A percentile compares a stretch with the other conserved stretches of the same genome.
Conservation (phyloP, 2,113 vertebrate species). For the Rhegmatorhina hoffmannsi region DNA sequence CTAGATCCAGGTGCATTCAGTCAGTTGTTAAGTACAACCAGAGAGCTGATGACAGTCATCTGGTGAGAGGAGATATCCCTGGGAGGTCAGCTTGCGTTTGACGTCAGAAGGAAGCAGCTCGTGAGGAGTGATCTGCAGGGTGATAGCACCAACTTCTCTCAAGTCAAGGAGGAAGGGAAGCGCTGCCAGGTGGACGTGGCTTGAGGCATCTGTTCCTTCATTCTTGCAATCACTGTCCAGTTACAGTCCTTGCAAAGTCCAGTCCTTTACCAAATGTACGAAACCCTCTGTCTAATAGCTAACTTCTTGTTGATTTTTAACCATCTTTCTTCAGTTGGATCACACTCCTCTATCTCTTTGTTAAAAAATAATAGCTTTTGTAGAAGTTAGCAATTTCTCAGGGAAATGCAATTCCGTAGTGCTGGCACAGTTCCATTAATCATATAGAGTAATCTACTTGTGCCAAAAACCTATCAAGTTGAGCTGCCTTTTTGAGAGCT, state of each 20-base stretch:
- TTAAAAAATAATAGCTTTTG: conserved; percentile 61
- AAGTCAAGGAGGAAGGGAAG: neutral
- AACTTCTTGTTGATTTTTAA: conserved; percentile 24
- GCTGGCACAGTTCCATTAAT: conserved; percentile 52
- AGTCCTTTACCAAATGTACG: neutral
- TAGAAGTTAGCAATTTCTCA: conserved; percentile 46
- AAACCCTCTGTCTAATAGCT: neutral
- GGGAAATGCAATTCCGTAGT: conserved; percentile 34
- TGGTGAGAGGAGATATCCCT: neutral
- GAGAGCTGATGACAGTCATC: neutral
- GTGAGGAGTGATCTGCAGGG: neutral
- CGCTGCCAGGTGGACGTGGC: conserved; percentile 17
- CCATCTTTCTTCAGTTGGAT: neutral
- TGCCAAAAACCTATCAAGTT: conserved; percentile 69
- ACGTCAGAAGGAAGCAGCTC: conserved; percentile 19
- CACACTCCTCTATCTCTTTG: neutral
- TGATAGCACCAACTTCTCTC: neutral
- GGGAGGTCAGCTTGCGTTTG: conserved; percentile 12
- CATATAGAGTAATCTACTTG: conserved; percentile 49
- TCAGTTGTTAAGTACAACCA: neutral
- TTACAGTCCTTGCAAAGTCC: neutral
- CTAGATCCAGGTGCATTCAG: neutral
- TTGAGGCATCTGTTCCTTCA: conserved; percentile 28
- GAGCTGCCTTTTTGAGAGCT: conserved; percentile 64
- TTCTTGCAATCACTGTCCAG: neutral